Base-by-base conservation (phyloP, 2,797 vertebrate genomes). In the Melanogrammus aeglefinus region DNA sequence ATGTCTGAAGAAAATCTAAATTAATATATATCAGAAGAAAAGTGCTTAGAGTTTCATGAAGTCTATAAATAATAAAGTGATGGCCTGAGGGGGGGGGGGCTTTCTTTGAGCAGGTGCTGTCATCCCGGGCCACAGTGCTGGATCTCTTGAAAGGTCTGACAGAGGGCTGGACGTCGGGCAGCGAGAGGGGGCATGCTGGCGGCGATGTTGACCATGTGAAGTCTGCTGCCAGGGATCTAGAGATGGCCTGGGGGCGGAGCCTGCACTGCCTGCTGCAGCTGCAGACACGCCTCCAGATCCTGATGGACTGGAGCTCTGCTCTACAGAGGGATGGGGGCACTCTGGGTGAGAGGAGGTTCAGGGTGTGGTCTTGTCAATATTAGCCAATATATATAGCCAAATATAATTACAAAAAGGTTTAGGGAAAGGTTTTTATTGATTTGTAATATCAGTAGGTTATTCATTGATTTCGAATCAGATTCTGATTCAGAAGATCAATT, bases 231-330 rank as follows among this genome's bases (percentile, higher is more conserved):
- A 91, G 92, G 36, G 92, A 92, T 36, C 86, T 95, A 81, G 94
- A 92, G 36, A 89, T 86, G 21, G 85, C 92, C 14, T 91, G 94
- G 86, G 87, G 85, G 31, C 86, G 86, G 79, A 94, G 91, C 74
- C 85, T 95, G 47, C 84, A 92, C 76, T 93, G 95, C 5, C 72
- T 89, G 5, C 81, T 95, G 47, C 94, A 97, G 78, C 86, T 94
- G 75, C 86, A 92, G 73, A 86, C 77, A 81, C 94, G 92, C n/a
- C 75, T 97, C 79, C 92, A 94, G 79, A 88, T 87, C 8, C 91
- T 95, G 77, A 85, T 87, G 76, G 87, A 93, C 75, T 90, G 93
- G 81, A 92, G 93, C 0, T 72, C 18, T 0, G 75, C 21, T 76
- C 73, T 96, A 8, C 90, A 91, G 77, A 91, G 86, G 70, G 90